Evolutionary conservation across 1,140 invertebrate genomes (phyloP), one percentile per base, ranked within the genome.

Genomic region (Drosophila kanapiae): DNA sequence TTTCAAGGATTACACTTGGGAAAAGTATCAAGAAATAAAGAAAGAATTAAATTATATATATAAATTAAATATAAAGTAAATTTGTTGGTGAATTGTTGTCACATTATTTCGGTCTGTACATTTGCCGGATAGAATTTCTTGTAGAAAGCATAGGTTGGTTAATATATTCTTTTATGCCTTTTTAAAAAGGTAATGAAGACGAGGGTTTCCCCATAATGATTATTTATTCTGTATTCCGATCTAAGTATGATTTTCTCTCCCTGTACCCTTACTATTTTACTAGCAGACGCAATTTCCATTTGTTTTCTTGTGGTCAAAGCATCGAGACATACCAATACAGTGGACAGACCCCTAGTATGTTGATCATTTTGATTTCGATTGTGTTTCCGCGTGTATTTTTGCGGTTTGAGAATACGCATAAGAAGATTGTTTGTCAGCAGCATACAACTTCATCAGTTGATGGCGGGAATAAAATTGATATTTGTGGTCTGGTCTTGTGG

Each of bases 401-500:
- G 78, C 54, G 37, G 75, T 61, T 53, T 69, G 14, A 31, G 37
- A 37, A 35, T 76, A 13, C 47, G 9, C 48, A 38, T 42, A 51
- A 29, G 63, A 62, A 54, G 51, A 54, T 54, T 54, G 51, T 54
- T 63, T 63, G 58, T 37, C 43, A 67, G 67, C 48, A 23, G 37
- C 49, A 47, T 72, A 76, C 61, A 69, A 62, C 77, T 75, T 65
- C 59, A 80, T 49, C 59, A 33, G 48, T 45, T 72, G 78, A 67
- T 61, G 57, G 48, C 48, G 78, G 80, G 75, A 85, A 85, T 90
- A 72, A 90, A 90, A 90, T 90, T 90, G 78, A 90, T 90, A 90
- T 90, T 90, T 90, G 85, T 71, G 85, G 85, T 69, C 53, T n/a
- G 51, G 35, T 13, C 14, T 57, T 81, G 82, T 74, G 82, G 82